Percentiles rank a stretch among this genome's conserved stretches.
phyloP scores from a whole-genome alignment of 2,113 vertebrate species.

The Phaethon lepturus region DNA sequence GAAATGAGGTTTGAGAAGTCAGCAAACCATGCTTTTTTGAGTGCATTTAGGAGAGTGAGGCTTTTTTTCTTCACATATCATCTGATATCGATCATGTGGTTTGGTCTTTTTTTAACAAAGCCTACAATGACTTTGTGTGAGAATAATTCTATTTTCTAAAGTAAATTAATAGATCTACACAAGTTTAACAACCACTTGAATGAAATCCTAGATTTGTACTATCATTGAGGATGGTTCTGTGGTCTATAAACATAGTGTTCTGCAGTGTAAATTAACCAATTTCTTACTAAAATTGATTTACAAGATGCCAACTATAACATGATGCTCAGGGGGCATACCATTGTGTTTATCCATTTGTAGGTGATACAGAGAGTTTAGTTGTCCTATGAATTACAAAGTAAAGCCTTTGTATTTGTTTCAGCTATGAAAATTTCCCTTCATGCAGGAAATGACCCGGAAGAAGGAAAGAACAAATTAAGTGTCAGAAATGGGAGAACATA shows the following conservation, averaged over 20 bases:
- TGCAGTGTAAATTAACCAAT: background rate
- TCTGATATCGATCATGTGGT: background rate
- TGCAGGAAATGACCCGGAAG: background rate
- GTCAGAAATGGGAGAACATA: background rate
- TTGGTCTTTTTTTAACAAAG: background rate
- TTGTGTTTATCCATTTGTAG: background rate
- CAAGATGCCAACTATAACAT: background rate
- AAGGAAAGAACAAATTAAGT: background rate
- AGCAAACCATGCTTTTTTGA: background rate
- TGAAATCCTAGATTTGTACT: accelerated
- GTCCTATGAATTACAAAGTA: background rate
- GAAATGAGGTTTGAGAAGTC: background rate
- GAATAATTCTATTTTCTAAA: background rate
- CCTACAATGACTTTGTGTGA: background rate
- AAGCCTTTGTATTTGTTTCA: background rate
- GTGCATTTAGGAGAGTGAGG: background rate
- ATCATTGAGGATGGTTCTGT: background rate
- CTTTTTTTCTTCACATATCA: background rate
- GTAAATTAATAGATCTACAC: accelerated
- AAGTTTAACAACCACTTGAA: background rate
- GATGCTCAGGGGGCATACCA: background rate
- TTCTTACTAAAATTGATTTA: background rate
- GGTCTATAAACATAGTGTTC: background rate
- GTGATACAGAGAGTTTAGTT: background rate
- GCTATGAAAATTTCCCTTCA: background rate